These are phyloP conservation scores for Drosophila tripunctata DNA, from an alignment of 2,888 invertebrate species.

Conservation along the genomic window DNA sequence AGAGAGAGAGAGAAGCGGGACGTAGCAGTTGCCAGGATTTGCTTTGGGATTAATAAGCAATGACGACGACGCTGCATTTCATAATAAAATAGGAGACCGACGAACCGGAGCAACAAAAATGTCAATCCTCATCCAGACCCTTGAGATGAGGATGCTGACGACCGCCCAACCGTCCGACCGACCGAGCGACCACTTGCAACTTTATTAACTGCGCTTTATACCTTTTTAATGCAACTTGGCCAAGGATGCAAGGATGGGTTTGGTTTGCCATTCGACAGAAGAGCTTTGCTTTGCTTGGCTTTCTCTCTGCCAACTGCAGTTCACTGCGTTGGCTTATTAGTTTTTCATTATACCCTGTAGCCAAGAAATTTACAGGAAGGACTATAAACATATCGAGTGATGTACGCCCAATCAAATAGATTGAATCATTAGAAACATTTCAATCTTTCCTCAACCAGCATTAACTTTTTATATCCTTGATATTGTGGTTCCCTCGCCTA, in stretches of 20 bases:
- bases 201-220: constrained; percentile 69
- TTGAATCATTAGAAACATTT: too few relatives aligned
- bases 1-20: too few relatives aligned
- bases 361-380: not conserved
- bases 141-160: constrained; percentile 43
- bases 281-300: constrained; percentile 13
- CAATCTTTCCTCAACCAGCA: too few relatives aligned
- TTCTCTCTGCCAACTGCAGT: constrained; percentile 38
- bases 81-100: constrained; percentile 44
- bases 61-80: constrained; percentile 48
- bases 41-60: constrained; percentile 68
- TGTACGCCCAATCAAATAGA: too few relatives aligned
- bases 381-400: too few relatives aligned
- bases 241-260: not conserved
- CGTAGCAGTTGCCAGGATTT: constrained; percentile 43
- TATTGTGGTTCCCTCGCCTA: too few relatives aligned
- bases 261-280: constrained; percentile 3
- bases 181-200: constrained; percentile 58
- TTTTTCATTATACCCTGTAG: constrained; percentile 37
- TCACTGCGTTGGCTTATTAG: constrained; percentile 59
- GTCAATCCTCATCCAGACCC: constrained; percentile 35
- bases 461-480: too few relatives aligned
- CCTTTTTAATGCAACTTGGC: constrained; percentile 54
- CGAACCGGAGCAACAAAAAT: constrained; percentile 28
- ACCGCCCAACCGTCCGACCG: constrained; percentile 33